Base-by-base conservation (phyloP, 2,888 invertebrate genomes). In the Chloroclysta siterata region DNA sequence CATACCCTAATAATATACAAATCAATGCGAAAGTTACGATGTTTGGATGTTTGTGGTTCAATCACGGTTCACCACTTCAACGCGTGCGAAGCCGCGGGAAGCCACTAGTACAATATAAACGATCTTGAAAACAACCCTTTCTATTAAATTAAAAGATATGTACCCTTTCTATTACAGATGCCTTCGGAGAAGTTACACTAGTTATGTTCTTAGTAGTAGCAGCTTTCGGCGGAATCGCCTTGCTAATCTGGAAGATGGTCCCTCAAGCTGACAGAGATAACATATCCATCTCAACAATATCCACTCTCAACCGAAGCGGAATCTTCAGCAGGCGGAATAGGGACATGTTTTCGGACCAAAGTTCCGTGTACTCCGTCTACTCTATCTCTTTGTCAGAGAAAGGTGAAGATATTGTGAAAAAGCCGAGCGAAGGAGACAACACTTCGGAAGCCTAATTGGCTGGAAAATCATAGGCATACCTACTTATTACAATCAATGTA, bases 141-240 rank as follows among this genome's bases (percentile, higher is more conserved):
- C 33, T 33, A 33, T 3, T 8, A 33, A 17, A 17, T 17, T 17
- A 11, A 15, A 46, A n/a, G n/a, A 14, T 14, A 4, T 39, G 11
- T 11, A 39, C 4, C n/a, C 4, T 56, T 54, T 22, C 63, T 42
- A 60, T 89, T 90, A 15, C 86, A 94, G 93, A 88, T 77, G 86
- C 87, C 75, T 87, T 88, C 64, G 91, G 93, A 15, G 93, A 93
- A 78, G 85, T 94, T 48, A 84, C 90, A 4, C 70, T 94, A 46
- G 93, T 94, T 39, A 93, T 94, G 79, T 93, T 94, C 78, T 77
- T 94, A 60, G 93, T 94, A 57, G 91, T 94, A n/a, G 93, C 94
- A 15, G 94, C 94, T 28, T 91, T 94, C 63, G 94, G 94, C 28
- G 94, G 94, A 10, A 83, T 94, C 46, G 93, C 94, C 3, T 82